Base-by-base conservation (phyloP, 2,888 invertebrate species). In the Fragum fragum region DNA sequence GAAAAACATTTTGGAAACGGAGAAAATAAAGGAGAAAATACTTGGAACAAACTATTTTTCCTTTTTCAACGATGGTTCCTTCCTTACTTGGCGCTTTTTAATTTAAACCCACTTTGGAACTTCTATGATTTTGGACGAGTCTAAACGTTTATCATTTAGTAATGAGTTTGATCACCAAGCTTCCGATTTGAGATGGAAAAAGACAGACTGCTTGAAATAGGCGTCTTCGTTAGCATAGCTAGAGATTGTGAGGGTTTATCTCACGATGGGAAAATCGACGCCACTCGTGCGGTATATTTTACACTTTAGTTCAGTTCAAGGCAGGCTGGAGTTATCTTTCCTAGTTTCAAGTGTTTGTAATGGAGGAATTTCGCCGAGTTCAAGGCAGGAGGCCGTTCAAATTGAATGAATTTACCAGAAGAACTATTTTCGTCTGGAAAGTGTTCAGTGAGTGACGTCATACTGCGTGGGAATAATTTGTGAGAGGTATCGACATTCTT, bases 401-500 rank as follows among this genome's bases (percentile, higher is more conserved):
- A 57, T 6, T 57, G 26, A 28, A 23, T 57, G 26, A 23, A 28
- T 57, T 57, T 57, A 23, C 26, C 57, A 57, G 26, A 57, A 28
- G 23, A 57, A 57, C 26, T 23, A 28, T 57, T 57, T 28, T 57
- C 32, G 16, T 26, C 57, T 57, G 26, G 21, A 57, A 57, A 57
- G 18, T 57, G 21, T 14, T 26, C 57, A 26, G 57, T 23, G 28
- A 57, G 28, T 57, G 57, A 57, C 57, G 57, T 57, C 57, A 57
- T 28, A 57, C 28, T 57, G 57, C 57, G 57, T 57, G 57, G 57
- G 57, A 57, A 57, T 16, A 16, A 23, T 57, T 23, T 57, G 53
- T 57, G 28, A 57, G 57, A 14, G 57, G 26, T 26, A 57, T 28
- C 57, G 28, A 26, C 57, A 57, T 57, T 57, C 57, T 14, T 23